These are phyloP conservation scores for Corythornis madagascariensis DNA, from an alignment of 2,113 vertebrate genomes.

Conservation along the genomic window DNA sequence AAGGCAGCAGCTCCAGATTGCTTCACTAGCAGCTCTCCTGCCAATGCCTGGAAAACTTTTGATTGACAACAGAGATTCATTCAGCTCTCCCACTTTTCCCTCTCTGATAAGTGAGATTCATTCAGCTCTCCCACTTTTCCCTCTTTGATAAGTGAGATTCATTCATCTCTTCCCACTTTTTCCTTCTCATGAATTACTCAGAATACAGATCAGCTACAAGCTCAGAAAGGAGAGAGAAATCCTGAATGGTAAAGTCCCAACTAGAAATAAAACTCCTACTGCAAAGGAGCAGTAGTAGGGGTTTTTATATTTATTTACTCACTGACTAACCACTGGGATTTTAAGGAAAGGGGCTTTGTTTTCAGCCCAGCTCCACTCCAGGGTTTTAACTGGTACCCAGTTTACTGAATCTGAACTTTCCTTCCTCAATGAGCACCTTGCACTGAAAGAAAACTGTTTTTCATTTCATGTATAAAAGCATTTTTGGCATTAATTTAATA, in stretches of 20 bases:
- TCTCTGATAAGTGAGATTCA: neutral
- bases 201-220: conserved; percentile 17
- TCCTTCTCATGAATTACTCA: neutral
- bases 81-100: neutral
- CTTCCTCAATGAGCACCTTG: neutral
- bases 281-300: neutral
- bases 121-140: neutral
- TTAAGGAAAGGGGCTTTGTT: neutral
- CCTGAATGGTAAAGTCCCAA: neutral
- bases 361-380: neutral
- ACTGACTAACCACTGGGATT: neutral
- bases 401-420: neutral
- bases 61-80: conserved; percentile 10
- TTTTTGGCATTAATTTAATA: conserved; percentile 21
- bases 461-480: neutral
- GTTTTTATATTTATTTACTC: too few species aligned
- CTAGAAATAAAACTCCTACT: neutral
- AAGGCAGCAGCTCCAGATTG: neutral
- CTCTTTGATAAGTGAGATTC: neutral
- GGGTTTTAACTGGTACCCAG: neutral
- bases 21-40: neutral
- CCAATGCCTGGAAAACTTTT: conserved; percentile 9
- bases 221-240: neutral
- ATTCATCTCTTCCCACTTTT: neutral
- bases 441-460: neutral